phyloP scores from a whole-genome alignment of 2,888 invertebrate genomes.

The Cataglyphis livida region DNA sequence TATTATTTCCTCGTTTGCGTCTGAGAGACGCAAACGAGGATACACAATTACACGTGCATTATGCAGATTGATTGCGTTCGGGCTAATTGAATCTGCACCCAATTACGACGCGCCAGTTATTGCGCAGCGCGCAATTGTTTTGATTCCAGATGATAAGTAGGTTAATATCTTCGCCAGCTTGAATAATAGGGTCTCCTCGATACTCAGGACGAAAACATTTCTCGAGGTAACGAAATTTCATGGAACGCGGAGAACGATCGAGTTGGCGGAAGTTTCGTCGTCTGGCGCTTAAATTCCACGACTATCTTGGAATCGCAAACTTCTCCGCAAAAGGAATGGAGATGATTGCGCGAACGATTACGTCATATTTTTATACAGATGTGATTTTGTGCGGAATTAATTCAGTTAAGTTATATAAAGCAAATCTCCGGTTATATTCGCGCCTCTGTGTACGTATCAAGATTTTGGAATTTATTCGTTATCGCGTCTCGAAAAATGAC shows the following conservation, averaged over 20 bases:
- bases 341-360: conserved; percentile 12
- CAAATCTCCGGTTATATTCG: background rate
- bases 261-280: conserved; percentile 44
- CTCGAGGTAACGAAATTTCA: conserved; percentile 40
- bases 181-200: conserved; percentile 31
- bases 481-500: background rate
- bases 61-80: conserved; percentile 30
- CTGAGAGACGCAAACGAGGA: background rate
- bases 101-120: conserved; percentile 17
- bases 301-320: conserved; percentile 54
- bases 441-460: background rate
- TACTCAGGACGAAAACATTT: conserved; percentile 52
- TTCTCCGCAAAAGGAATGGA: background rate
- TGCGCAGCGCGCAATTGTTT: conserved; percentile 35
- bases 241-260: background rate
- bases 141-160: conserved; percentile 24
- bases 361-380: conserved; percentile 17
- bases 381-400: background rate
- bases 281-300: conserved; percentile 64
- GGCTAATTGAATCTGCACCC: conserved; percentile 23
- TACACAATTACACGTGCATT: conserved; percentile 16
- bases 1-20: background rate
- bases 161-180: conserved; percentile 35
- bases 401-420: background rate
- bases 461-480: conserved; percentile 12